Base-by-base conservation (phyloP, 2,113 vertebrate species). In the Drymodes brunneopygia region DNA sequence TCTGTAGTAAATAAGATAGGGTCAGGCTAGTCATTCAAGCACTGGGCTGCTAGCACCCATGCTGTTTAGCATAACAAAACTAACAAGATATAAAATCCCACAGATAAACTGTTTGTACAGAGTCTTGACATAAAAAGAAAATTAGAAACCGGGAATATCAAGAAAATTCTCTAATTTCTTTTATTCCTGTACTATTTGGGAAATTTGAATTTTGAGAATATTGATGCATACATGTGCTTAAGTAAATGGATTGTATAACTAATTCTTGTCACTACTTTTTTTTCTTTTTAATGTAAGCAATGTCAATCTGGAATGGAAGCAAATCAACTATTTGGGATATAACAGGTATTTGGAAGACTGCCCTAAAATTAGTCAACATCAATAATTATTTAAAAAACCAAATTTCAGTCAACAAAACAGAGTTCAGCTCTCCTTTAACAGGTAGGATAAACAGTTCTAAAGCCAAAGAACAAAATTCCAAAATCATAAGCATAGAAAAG, bases 101-200 rank as follows among this genome's bases (percentile, higher is more conserved):
- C 2, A 45, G 35, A 64, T 21, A 44, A 81, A 60, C 4, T 19
- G 4, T 28, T 72, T 56, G 19, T 31, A 16, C 21, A 28, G 5
- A 48, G 21, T 51, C 5, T 13, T 54, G 7, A 2, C 4, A n/a
- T 33, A 27, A 71, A 40, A 11, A 20, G 25, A 5, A 27, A 16
- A 36, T 7, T 12, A 20, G 35, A 45, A 33, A 5, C 1, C 0
- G 3, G 5, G 1, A 42, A 16, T 70, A 3, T 25, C 15, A 70
- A 57, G 7, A 57, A 73, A 80, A 60, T 21, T 10, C 0, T 44
- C 4, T 47, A 12, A 58, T 44, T 81, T 61, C 2, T 81, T 60
- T 72, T 13, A 69, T 90, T 82, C 11, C 9, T 28, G 3, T 18
- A 44, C 4, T 56, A 17, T 29, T 40, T 50, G 3, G 3, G 8